Evolutionary conservation across 2,888 invertebrate genomes (phyloP).

Genomic region (Bhutanitis thaidina): DNA sequence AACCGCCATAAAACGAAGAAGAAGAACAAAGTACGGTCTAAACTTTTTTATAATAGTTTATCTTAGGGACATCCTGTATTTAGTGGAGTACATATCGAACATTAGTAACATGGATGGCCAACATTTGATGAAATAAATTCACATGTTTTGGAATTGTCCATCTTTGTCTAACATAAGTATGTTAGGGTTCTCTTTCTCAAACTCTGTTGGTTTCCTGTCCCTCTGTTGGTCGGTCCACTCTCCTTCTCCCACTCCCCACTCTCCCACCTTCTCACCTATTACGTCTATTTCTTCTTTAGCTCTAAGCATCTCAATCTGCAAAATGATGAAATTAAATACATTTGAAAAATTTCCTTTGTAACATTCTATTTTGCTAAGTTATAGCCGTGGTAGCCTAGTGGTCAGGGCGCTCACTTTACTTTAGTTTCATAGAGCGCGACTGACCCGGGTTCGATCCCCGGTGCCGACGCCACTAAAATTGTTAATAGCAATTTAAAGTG

Average conservation of each 20-base stretch:
- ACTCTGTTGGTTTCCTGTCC: constrained; percentile 85
- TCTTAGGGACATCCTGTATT: too few relatives aligned
- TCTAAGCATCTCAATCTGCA: constrained; percentile 85
- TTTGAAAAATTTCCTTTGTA: too few relatives aligned
- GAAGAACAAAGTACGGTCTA: too few relatives aligned
- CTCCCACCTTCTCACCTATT: constrained; percentile 84
- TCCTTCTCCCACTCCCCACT: constrained; percentile 85
- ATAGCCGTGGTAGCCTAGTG: too few relatives aligned
- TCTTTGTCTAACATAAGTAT: constrained; percentile 86
- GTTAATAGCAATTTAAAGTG: too few relatives aligned
- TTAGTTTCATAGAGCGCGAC: too few relatives aligned
- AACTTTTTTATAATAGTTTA: too few relatives aligned
- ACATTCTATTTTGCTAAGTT: too few relatives aligned
- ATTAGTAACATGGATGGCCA: not conserved
- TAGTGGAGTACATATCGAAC: not conserved
- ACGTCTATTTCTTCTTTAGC: constrained; percentile 85
- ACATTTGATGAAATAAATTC: constrained; percentile 26
- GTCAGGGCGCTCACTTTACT: too few relatives aligned
- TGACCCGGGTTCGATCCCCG: too few relatives aligned
- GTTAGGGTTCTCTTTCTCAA: constrained; percentile 89
- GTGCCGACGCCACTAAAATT: too few relatives aligned
- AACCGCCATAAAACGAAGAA: too few relatives aligned
- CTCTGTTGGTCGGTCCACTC: constrained; percentile 88
- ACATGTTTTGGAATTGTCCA: constrained; percentile 89
- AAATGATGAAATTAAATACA: not conserved